phyloP scores from a whole-genome alignment of 2,888 invertebrate genomes.

The Cosmorhoe ocellata region DNA sequence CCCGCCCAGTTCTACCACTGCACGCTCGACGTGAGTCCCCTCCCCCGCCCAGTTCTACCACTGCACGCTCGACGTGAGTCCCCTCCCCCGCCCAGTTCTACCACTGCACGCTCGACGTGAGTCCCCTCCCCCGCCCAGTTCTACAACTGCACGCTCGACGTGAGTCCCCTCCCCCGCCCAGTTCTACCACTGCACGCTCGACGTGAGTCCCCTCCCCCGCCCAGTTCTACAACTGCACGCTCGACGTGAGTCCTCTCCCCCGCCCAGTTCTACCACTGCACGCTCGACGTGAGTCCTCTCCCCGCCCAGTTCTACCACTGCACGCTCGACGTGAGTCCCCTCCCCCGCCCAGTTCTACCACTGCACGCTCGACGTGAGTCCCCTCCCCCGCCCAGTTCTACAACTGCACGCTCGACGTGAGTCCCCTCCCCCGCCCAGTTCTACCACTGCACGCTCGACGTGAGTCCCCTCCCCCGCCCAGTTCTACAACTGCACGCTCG shows the following conservation, averaged over 20 bases:
- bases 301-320: slow-evolving; percentile 98
- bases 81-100: slow-evolving; percentile 99
- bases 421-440: too few species aligned
- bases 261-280: slow-evolving; percentile 97
- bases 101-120: slow-evolving; percentile 86
- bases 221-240: slow-evolving; percentile 95
- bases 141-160: slow-evolving; percentile 89
- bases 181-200: slow-evolving; percentile 92
- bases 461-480: too few species aligned
- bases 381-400: slow-evolving; percentile 99
- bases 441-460: slow-evolving; percentile 89
- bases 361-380: slow-evolving; percentile 83
- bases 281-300: too few species aligned
- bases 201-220: too few species aligned
- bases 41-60: slow-evolving; percentile 99
- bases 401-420: slow-evolving; percentile 86
- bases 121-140: too few species aligned
- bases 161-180: too few species aligned
- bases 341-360: slow-evolving; percentile 99
- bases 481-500: slow-evolving; percentile 92
- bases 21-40: slow-evolving; percentile 77
- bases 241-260: too few species aligned
- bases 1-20: slow-evolving; percentile 98
- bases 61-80: slow-evolving; percentile 83
- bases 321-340: slow-evolving; percentile 77